Percentiles rank a stretch among this genome's conserved stretches.
These are phyloP conservation scores for Phaethon lepturus DNA, from an alignment of 2,113 vertebrate species.

Conservation along the genomic window DNA sequence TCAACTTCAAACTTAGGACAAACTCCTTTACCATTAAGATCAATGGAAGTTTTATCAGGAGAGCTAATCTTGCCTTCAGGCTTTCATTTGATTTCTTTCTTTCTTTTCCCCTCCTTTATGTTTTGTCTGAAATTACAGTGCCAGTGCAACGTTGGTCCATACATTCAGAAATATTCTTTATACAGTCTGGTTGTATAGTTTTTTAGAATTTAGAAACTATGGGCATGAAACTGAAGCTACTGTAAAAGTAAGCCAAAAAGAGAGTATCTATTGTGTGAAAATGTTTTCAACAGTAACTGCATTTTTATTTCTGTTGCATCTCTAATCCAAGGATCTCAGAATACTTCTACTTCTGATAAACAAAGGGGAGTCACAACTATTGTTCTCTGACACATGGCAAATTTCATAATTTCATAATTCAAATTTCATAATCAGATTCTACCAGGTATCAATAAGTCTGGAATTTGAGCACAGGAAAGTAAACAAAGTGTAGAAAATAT, in stretches of 20 bases:
- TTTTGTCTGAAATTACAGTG: background rate
- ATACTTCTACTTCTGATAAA: background rate
- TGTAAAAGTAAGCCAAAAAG: background rate
- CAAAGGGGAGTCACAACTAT: background rate
- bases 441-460: fast-evolving
- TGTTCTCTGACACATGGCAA: background rate
- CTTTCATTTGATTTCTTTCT: background rate
- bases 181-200: background rate
- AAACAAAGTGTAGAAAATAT: background rate
- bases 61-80: background rate
- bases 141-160: background rate
- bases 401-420: background rate
- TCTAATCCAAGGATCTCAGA: background rate
- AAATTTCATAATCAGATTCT: background rate
- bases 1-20: background rate
- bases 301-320: background rate
- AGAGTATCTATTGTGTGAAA: background rate
- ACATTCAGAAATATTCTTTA: background rate
- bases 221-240: background rate
- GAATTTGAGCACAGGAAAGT: background rate
- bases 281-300: background rate
- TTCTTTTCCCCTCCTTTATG: background rate
- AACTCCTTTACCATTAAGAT: background rate
- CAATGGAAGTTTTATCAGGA: background rate
- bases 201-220: background rate